Base-by-base conservation (phyloP, 2,888 invertebrate genomes). In the Pristionchus fissidentatus region DNA sequence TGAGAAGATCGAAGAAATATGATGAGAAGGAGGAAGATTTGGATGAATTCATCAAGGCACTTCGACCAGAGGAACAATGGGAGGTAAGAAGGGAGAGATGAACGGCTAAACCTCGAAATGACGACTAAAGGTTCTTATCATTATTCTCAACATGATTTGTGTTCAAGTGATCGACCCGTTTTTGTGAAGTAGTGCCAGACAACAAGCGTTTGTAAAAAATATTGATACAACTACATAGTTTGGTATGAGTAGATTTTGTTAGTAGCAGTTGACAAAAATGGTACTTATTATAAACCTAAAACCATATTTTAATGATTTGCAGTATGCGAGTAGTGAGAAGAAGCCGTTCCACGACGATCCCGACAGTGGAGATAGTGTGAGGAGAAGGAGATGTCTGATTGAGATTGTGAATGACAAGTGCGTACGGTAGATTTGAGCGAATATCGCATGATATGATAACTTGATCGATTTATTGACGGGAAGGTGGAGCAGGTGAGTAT, bases 31-130 rank as follows among this genome's bases (percentile, higher is more conserved):
- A 70, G 46, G 85, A 85, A 60, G 52, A 85, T 13, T 70, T 85
- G 7, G 66, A 26, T 2, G 46, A 32, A 19, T 84, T 32, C 38
- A 41, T 83, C 66, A 35, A 52, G n/a, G n/a, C n/a, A 19, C 38
- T 85, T 29, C 57, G 75, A 22, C 38, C 35, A 2, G 84, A 85
- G 32, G 77, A 66, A 19, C 35, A 57, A 22, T 86, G 86, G 86
- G 86, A 86, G 86, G 86, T 86, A 32, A 26, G 35, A 41, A 10
- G 0, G 19, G 49, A n/a, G 19, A 38, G 46, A 22, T 29, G 1
- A 49, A 43, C 32, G 60, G 60, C 13, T 35, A n/a, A n/a, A n/a
- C n/a, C n/a, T n/a, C n/a, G n/a, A n/a, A n/a, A n/a, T n/a, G n/a
- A n/a, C n/a, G n/a, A n/a, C n/a, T n/a, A n/a, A n/a, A n/a, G n/a